Evolutionary conservation across 2,113 vertebrate species (phyloP).

Genomic region (Takifugu flavidus): DNA sequence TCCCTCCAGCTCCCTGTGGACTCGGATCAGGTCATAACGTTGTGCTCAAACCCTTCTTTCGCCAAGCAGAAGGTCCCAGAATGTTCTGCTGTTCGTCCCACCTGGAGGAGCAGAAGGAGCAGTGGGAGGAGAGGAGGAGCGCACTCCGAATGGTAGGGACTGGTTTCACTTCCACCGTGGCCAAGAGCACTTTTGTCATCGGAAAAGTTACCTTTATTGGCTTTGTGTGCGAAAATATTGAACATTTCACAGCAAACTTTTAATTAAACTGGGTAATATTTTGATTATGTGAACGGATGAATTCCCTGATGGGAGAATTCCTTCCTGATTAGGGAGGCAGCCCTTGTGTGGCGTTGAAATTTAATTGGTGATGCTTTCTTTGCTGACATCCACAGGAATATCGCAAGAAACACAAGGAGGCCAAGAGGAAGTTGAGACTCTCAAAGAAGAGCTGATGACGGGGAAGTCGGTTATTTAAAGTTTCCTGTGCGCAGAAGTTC

Average conservation of each 20-base stretch:
- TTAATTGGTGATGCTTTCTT: no score
- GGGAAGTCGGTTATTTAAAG: no score
- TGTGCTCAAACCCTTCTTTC: background rate
- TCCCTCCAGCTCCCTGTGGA: background rate
- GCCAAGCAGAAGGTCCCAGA: conserved; percentile 73
- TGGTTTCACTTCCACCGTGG: background rate
- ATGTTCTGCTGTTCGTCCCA: conserved; percentile 77
- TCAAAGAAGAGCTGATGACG: conserved; percentile 62
- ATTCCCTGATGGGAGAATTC: no score
- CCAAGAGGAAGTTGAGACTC: conserved; percentile 76
- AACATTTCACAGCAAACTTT: no score
- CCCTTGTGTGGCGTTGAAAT: no score
- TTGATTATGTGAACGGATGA: no score
- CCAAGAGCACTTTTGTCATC: no score
- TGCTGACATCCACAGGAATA: conserved; percentile 75
- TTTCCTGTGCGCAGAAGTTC: no score
- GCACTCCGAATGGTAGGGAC: conserved; percentile 58
- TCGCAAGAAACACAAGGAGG: conserved; percentile 89
- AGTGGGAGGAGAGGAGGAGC: conserved; percentile 80
- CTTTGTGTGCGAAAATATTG: no score
- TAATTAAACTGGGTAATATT: no score
- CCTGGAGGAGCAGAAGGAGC: conserved; percentile 73
- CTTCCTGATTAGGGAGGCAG: no score
- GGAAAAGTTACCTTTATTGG: no score
- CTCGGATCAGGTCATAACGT: background rate